phyloP scores from a whole-genome alignment of 2,113 vertebrate species.

The Colaptes auratus region DNA sequence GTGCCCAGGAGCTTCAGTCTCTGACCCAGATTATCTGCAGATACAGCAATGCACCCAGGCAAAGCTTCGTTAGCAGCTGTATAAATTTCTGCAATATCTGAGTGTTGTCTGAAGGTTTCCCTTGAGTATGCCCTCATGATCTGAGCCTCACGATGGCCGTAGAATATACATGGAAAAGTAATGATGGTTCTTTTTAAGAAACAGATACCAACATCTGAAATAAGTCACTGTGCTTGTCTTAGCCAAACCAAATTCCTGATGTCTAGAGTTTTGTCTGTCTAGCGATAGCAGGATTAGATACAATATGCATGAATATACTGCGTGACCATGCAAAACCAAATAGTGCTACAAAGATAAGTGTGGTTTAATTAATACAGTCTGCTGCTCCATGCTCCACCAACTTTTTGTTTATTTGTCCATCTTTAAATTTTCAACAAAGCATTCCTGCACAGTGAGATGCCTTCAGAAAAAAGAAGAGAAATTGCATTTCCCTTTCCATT shows the following conservation, averaged over 20 bases:
- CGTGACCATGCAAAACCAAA: not conserved
- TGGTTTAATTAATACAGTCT: slow-evolving; percentile 58
- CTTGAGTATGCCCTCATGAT: not conserved
- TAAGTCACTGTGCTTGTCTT: slow-evolving; percentile 15
- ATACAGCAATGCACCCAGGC: slow-evolving; percentile 12
- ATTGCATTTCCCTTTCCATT: slow-evolving; percentile 30
- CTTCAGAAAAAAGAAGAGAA: slow-evolving; percentile 3
- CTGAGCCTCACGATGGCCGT: not conserved
- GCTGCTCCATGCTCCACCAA: slow-evolving; percentile 25
- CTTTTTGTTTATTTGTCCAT: slow-evolving; percentile 49
- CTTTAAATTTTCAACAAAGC: slow-evolving; percentile 60
- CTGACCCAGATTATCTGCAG: slow-evolving; percentile 17
- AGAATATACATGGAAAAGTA: not conserved
- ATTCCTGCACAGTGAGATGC: slow-evolving; percentile 42
- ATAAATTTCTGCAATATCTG: slow-evolving; percentile 5
- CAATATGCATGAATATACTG: not conserved
- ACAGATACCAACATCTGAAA: slow-evolving; percentile 9
- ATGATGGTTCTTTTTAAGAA: slow-evolving; percentile 24
- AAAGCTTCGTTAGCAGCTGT: not conserved
- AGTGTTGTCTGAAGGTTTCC: slow-evolving; percentile 13
- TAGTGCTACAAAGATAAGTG: slow-evolving; percentile 21
- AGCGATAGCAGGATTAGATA: slow-evolving; percentile 3
- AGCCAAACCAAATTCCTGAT: slow-evolving; percentile 40
- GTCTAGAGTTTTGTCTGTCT: slow-evolving; percentile 46
- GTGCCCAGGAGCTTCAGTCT: slow-evolving; percentile 5